Percentiles rank a stretch among this genome's conserved stretches.
Evolutionary conservation across 2,113 vertebrate species (phyloP).

Genomic region (Arenaria interpres): DNA sequence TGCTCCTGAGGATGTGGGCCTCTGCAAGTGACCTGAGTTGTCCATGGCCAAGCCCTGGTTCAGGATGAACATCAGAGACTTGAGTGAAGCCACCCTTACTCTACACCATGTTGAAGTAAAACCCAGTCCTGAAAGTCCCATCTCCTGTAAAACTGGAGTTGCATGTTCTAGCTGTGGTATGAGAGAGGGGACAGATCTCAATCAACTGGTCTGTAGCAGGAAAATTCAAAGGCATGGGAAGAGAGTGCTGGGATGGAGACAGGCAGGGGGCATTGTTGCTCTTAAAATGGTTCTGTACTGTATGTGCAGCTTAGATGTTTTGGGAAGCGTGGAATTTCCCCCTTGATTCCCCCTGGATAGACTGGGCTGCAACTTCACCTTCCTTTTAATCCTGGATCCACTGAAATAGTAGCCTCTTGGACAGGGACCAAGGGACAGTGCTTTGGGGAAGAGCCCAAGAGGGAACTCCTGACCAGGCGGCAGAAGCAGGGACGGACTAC

Average conservation of each 20-base stretch:
- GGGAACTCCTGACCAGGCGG: not conserved
- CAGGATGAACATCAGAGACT: not conserved
- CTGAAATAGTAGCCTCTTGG: not conserved
- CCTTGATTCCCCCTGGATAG: not conserved
- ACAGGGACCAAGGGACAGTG: not conserved
- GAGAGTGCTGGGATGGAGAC: not conserved
- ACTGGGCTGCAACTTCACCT: not conserved
- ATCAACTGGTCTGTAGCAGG: not conserved
- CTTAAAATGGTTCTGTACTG: constrained; percentile 20
- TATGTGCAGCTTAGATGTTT: not conserved
- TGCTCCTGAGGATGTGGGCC: not conserved
- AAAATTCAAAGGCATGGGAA: not conserved
- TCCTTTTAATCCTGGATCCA: not conserved
- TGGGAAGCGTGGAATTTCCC: not conserved
- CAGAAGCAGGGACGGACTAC: not conserved
- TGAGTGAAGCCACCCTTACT: not conserved
- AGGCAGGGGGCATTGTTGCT: constrained; percentile 66
- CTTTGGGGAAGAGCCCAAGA: not conserved
- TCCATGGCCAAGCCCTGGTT: not conserved
- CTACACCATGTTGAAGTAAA: not conserved
- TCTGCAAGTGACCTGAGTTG: not conserved
- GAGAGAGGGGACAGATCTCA: not conserved
- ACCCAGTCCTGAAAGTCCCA: not conserved
- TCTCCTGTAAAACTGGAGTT: not conserved
- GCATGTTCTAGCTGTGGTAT: not conserved